Conservation (phyloP, 2,888 invertebrate genomes). For the Hartigia nigra region DNA sequence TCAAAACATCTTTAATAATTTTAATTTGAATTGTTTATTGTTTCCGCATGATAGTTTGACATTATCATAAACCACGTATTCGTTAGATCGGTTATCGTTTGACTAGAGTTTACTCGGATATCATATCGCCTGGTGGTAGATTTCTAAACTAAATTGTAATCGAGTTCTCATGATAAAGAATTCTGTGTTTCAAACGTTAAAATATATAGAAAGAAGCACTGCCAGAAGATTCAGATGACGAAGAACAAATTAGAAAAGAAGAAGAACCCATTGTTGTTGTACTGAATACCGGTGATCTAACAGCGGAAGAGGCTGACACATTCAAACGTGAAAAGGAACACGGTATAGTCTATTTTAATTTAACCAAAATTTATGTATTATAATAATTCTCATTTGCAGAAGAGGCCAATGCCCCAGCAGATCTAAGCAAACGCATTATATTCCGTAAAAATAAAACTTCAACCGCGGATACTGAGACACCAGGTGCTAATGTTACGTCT, state of each 20-base stretch:
- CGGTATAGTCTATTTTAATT: conserved; percentile 38
- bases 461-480: conserved; percentile 45
- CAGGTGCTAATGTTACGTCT: conserved; percentile 17
- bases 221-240: conserved; percentile 45
- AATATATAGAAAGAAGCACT: conserved; percentile 49
- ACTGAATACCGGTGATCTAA: conserved; percentile 69
- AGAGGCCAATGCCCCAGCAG: conserved; percentile 71
- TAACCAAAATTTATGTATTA: conserved; percentile 2
- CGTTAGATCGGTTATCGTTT: neutral
- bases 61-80: neutral
- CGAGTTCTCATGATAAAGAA: neutral
- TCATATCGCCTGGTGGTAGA: neutral
- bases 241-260: conserved; percentile 65
- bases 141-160: neutral
- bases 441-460: conserved; percentile 66
- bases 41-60: neutral
- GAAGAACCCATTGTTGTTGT: conserved; percentile 72
- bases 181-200: neutral
- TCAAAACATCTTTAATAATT: neutral
- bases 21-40: neutral
- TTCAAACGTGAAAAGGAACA: conserved; percentile 49
- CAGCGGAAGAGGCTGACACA: conserved; percentile 69
- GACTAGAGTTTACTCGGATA: neutral
- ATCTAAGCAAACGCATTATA: conserved; percentile 71
- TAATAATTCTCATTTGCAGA: conserved; percentile 65